phyloP scores from a whole-genome alignment of 2,113 vertebrate genomes.

The Dascyllus trimaculatus region DNA sequence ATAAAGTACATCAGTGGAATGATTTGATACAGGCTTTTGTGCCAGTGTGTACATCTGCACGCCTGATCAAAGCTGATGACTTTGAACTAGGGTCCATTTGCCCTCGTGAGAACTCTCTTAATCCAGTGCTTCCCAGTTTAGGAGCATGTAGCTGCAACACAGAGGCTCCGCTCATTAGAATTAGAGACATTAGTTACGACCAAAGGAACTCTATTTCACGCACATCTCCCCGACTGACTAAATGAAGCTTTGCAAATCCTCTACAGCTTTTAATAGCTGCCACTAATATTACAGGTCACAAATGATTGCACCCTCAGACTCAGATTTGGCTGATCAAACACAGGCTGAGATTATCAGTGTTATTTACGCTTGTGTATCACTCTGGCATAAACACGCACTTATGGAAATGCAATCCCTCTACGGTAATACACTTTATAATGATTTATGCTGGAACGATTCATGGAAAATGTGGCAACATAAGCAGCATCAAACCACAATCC shows the following conservation, averaged over 20 bases:
- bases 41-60: slow-evolving; percentile 41
- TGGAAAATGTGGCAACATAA: slow-evolving; percentile 54
- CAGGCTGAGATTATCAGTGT: slow-evolving; percentile 76
- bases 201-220: slow-evolving; percentile 82
- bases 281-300: slow-evolving; percentile 81
- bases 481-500: slow-evolving; percentile 43
- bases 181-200: slow-evolving; percentile 82
- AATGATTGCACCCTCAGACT: slow-evolving; percentile 74
- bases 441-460: slow-evolving; percentile 74
- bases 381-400: slow-evolving; percentile 78
- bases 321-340: slow-evolving; percentile 81
- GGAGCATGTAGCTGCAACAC: slow-evolving; percentile 64
- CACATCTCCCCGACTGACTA: slow-evolving; percentile 79
- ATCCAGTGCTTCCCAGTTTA: slow-evolving; percentile 77
- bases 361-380: slow-evolving; percentile 81
- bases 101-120: slow-evolving; percentile 72
- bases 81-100: slow-evolving; percentile 76
- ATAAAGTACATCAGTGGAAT: slow-evolving; percentile 37
- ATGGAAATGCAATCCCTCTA: slow-evolving; percentile 77
- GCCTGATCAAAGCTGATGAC: slow-evolving; percentile 55
- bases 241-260: slow-evolving; percentile 83
- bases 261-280: slow-evolving; percentile 80
- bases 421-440: slow-evolving; percentile 80
- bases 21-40: slow-evolving; percentile 50
- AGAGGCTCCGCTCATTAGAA: slow-evolving; percentile 74